Conservation (phyloP, 2,888 invertebrate genomes). For the Sympetrum striolatum region DNA sequence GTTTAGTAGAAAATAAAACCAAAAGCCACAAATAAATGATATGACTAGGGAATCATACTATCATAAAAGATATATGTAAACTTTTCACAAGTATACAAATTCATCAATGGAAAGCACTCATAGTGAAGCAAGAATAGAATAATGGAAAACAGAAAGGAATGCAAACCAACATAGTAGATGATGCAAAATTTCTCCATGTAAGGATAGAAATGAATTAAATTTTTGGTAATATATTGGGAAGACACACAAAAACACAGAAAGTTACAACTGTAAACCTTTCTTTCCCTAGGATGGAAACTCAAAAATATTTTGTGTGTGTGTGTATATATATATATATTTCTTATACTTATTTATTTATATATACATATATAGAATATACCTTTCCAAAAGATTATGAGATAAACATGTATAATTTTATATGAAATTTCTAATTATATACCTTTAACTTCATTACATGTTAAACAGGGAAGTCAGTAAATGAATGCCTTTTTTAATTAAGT, state of each 20-base stretch:
- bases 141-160: background rate
- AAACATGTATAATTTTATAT: background rate
- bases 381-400: background rate
- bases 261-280: background rate
- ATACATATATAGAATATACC: background rate
- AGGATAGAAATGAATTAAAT: background rate
- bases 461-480: background rate
- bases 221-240: background rate
- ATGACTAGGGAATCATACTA: conserved; percentile 31
- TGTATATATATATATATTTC: too few relatives aligned
- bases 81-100: background rate
- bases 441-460: background rate
- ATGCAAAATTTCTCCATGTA: background rate
- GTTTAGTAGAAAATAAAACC: background rate
- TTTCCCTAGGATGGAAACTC: background rate
- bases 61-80: conserved; percentile 14
- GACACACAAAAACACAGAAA: background rate
- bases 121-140: background rate
- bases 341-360: background rate
- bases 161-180: background rate
- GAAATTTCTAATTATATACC: background rate
- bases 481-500: background rate
- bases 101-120: conserved; percentile 15
- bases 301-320: too few relatives aligned
- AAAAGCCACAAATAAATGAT: conserved; percentile 9